Base-by-base conservation (phyloP, 2,797 vertebrate genomes). In the Phoeniculus purpureus region DNA sequence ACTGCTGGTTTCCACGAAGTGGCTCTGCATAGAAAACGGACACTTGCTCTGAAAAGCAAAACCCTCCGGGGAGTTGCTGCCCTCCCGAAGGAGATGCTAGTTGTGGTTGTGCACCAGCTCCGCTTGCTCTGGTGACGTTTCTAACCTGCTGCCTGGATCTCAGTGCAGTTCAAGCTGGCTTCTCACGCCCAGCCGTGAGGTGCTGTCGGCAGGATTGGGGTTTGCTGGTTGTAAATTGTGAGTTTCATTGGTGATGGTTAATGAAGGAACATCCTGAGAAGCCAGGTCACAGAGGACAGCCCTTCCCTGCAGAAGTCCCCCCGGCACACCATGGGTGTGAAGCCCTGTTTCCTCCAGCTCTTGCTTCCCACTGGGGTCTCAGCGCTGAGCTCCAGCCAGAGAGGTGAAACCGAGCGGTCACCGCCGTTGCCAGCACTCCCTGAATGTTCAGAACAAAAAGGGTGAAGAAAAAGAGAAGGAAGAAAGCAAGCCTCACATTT, bases 401-500 rank as follows among this genome's bases (percentile, higher is more conserved):
- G 80, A 90, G 60, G 70, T 92, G 67, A 81, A 91, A 94, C 40
- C 0, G 7, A 81, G 67, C 31, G 58, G 70, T 75, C 74, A 91
- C 58, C 72, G 83, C 45, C 40, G 73, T 91, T 87, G 74, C 45
- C 52, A 62, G 81, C 29, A 74, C 93, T 94, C 87, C 81, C 52
- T 91, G 96, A 92, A 87, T 79, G 56, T 70, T 90, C 65, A 68
- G 94, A 96, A 96, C 68, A 70, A 87, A 92, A 87, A 93, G 52
- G 72, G 81, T 71, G 93, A 87, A 84, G 84, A 77, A 92, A 95
- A 85, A 59, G 54, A 77, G 70, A 65, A 94, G 90, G 84, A 94
- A 96, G 95, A 96, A 96, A 96, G 94, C 81, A 94, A 95, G 81
- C 89, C 83, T 96, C 82, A 87, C 89, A 87, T 94, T 94, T 97